These are phyloP conservation scores for Trypoxylon attenuatum DNA, from an alignment of 2,888 invertebrate genomes.

Conservation along the genomic window DNA sequence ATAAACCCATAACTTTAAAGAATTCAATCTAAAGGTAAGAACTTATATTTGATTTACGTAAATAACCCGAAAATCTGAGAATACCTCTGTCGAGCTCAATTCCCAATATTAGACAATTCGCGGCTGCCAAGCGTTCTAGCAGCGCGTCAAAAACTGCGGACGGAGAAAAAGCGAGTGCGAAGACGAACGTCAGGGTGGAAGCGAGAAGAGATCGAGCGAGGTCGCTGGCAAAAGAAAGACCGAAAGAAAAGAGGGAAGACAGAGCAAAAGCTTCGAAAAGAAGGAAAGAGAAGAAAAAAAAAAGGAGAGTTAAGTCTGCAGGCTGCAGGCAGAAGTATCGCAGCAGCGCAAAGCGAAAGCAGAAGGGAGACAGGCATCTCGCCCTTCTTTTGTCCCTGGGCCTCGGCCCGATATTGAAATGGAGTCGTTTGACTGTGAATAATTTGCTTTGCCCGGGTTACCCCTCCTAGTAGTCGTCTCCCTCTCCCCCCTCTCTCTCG, in stretches of 20 bases:
- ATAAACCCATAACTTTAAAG: too few species aligned
- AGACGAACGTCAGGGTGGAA: too few species aligned
- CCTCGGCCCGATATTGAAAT: slow-evolving; percentile 79
- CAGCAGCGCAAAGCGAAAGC: slow-evolving; percentile 66
- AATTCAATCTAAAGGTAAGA: too few species aligned
- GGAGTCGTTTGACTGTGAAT: slow-evolving; percentile 84
- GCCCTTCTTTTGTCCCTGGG: slow-evolving; percentile 78
- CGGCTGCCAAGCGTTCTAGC: too few species aligned
- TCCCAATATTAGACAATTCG: too few species aligned
- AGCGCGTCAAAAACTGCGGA: neutral
- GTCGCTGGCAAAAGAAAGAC: too few species aligned
- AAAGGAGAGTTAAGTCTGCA: slow-evolving; percentile 60
- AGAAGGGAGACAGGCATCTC: slow-evolving; percentile 74
- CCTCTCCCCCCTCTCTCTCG: slow-evolving; percentile 43
- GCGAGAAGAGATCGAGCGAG: too few species aligned
- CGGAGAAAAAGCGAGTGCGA: slow-evolving; percentile 14
- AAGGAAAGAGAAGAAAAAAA: slow-evolving; percentile 32
- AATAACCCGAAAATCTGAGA: too few species aligned
- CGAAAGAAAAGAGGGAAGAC: slow-evolving; percentile 36
- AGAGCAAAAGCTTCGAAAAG: slow-evolving; percentile 21
- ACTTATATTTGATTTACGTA: too few species aligned
- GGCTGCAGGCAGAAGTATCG: slow-evolving; percentile 59
- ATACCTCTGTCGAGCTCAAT: too few species aligned
- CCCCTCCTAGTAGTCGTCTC: slow-evolving; percentile 62
- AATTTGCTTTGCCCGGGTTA: slow-evolving; percentile 79